These are phyloP conservation scores for Pachycephus smyrnensis DNA, from an alignment of 2,888 invertebrate genomes.

Conservation along the genomic window DNA sequence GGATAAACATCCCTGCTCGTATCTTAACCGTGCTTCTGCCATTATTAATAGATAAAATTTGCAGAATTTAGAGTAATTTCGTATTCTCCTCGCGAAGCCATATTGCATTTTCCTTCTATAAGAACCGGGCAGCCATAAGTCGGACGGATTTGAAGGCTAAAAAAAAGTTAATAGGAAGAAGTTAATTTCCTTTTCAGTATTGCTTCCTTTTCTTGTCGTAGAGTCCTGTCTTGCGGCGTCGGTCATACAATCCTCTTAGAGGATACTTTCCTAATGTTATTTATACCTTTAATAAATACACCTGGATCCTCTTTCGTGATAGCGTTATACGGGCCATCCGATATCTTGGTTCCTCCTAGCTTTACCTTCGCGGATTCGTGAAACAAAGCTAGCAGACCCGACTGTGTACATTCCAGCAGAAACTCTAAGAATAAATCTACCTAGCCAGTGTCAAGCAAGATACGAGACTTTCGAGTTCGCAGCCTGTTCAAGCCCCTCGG, in stretches of 20 bases:
- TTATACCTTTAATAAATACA: neutral
- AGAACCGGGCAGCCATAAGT: neutral
- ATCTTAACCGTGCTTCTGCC: neutral
- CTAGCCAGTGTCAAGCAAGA: constrained; percentile 11
- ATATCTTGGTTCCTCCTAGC: neutral
- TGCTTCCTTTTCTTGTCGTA: neutral
- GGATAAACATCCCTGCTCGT: neutral
- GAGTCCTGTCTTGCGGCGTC: neutral
- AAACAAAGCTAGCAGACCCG: constrained; percentile 2
- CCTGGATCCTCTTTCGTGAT: neutral
- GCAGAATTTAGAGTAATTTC: neutral
- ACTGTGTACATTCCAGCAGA: neutral
- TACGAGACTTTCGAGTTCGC: neutral
- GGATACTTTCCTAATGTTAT: neutral
- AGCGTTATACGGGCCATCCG: neutral
- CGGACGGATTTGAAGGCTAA: neutral
- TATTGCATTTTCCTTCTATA: neutral
- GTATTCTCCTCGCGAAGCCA: neutral
- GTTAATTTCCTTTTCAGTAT: neutral
- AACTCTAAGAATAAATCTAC: constrained; percentile 15
- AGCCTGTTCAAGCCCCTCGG: neutral
- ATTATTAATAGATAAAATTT: neutral
- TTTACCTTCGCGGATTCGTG: neutral
- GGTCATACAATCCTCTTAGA: neutral
- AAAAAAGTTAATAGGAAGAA: neutral